Base-by-base conservation (phyloP, 2,888 invertebrate genomes). In the Agrotis ipsilon region DNA sequence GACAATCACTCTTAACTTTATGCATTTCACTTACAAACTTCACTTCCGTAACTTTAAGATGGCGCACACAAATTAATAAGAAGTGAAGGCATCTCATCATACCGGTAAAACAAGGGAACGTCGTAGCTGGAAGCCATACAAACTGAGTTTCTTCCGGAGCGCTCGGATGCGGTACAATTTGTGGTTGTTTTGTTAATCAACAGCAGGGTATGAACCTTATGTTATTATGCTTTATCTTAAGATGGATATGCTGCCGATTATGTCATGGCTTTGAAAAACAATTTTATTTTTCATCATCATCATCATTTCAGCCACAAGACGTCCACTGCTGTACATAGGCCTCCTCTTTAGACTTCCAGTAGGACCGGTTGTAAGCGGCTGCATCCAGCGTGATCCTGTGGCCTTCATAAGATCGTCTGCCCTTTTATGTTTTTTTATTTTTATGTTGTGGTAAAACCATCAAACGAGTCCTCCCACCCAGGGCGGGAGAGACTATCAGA, bases 81-180 rank as follows among this genome's bases (percentile, higher is more conserved):
- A 45, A 48, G 27, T 39, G 16, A 55, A 68, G 49, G 48, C 11
- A 72, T 64, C 21, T 27, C 21, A 32, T 39, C 51, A 27, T 13
- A 16, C 39, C 27, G 13, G 19, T 58, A 16, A n/a, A 24, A 55
- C 46, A 54, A 67, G 58, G 59, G 63, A 59, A 65, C 24, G n/a
- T 65, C 39, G 51, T 61, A 63, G 11, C 45, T 69, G 24, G 75
- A 84, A 83, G 78, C 83, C 83, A 52, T 75, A 84, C 52, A 67
- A 78, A 55, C 48, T 64, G 45, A 16, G 45, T 32, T 64, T 77
- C 85, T 80, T 82, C 83, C 83, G 85, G 83, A 80, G 63, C 43
- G 21, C 68, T 77, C 80, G 85, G 83, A 84, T 80, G 78, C 54
- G 82, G 80, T 69, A 58, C 46, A 68, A 57, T 72, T 64, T 77